phyloP scores from a whole-genome alignment of 2,113 vertebrate species.

The Paradoxurus hermaphroditus region DNA sequence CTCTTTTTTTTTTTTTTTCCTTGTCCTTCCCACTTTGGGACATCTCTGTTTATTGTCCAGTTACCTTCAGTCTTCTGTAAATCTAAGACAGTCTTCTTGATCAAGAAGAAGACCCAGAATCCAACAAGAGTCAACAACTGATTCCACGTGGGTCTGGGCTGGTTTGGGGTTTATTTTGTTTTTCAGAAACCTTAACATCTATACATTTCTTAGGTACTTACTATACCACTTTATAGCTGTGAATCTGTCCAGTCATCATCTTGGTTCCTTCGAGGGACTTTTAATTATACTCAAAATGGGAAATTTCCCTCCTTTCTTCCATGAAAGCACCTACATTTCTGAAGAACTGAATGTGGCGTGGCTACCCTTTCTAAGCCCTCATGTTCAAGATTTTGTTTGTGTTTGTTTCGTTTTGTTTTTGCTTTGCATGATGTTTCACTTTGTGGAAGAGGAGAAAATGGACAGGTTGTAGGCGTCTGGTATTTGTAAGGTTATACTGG shows the following conservation, averaged over 20 bases:
- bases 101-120: not conserved
- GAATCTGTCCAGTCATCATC: not conserved
- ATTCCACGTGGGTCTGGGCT: not conserved
- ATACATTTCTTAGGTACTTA: not conserved
- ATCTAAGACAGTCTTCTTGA: not conserved
- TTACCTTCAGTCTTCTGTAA: not conserved
- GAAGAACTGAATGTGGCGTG: not conserved
- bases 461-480: not conserved
- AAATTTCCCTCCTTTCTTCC: not conserved
- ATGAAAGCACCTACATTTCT: not conserved
- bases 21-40: not conserved
- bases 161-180: slow-evolving; percentile 8
- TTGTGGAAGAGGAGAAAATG: not conserved
- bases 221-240: not conserved
- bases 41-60: not conserved
- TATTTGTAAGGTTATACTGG: not conserved
- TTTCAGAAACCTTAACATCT: slow-evolving; percentile 3
- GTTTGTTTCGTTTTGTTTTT: slow-evolving; percentile 24
- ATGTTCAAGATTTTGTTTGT: not conserved
- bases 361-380: not conserved
- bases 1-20: not conserved
- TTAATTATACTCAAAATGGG: not conserved
- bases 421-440: slow-evolving; percentile 10
- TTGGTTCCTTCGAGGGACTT: not conserved
- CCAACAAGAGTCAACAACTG: not conserved